Base-by-base conservation (phyloP, 2,113 vertebrate species). In the Sapayoa aenigma region DNA sequence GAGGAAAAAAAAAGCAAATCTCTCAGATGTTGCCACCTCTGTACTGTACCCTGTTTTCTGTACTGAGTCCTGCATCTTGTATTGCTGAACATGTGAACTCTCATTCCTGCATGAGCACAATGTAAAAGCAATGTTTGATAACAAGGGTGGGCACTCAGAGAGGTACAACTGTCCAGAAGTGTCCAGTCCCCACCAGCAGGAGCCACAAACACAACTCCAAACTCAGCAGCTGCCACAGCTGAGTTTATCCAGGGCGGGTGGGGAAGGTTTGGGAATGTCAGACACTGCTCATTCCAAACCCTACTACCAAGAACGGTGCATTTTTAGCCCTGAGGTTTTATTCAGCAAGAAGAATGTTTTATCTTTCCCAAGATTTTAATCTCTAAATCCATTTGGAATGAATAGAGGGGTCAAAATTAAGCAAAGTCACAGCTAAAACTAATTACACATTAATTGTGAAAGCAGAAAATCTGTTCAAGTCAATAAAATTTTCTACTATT, bases 401-500 rank as follows among this genome's bases (percentile, higher is more conserved):
- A 47, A 42, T 49, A 35, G 30, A 9, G 2, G 25, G 27, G 22
- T 52, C 19, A 1, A 7, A 28, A 18, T 4, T 35, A 69, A 60
- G 47, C 8, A 10, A 60, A 72, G 25, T 85, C 71, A 83, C 56
- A 33, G 49, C 8, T 41, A 74, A 83, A 90, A 39, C 5, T 60
- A 56, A 31, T 69, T 56, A 28, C 25, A 69, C 31, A 2, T 79
- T 53, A 67, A 59, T 59, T 22, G 22, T 41, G 47, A 82, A 50
- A 87, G 41, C 60, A 67, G 35, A 78, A 87, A 56, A 58, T 59
- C 60, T 89, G 27, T 68, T 75, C 2, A 91, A 88, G 37, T 79
- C 63, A 96, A 78, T 94, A 89, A 93, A 83, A 35, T 50, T 75
- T 47, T 87, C 27, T 69, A 55, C 50, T 55, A 41, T 35, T 79